These are phyloP conservation scores for Phylloscopus trochiloides DNA, from an alignment of 2,113 vertebrate genomes.

Conservation along the genomic window DNA sequence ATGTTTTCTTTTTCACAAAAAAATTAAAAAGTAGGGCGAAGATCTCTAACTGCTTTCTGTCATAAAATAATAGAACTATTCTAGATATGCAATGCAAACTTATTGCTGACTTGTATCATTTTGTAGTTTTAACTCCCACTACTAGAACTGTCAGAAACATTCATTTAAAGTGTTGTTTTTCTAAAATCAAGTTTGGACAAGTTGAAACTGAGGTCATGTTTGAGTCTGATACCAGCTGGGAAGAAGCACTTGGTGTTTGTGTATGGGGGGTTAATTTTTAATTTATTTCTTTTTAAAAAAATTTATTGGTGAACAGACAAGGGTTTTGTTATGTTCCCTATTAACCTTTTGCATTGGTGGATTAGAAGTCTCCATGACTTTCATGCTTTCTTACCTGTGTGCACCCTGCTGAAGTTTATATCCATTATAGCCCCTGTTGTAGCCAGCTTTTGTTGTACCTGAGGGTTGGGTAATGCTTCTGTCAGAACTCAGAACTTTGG, in stretches of 20 bases:
- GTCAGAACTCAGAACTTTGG: neutral
- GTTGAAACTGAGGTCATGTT: neutral
- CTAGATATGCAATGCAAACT: neutral
- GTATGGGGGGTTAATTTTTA: neutral
- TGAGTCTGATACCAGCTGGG: neutral
- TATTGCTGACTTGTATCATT: neutral
- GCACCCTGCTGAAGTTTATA: neutral
- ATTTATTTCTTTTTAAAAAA: accelerated
- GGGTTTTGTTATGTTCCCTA: accelerated
- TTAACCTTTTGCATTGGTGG: neutral
- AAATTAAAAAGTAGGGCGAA: neutral
- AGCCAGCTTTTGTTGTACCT: neutral
- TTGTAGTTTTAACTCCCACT: neutral
- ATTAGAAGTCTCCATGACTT: neutral
- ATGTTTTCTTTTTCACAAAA: neutral
- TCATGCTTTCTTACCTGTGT: neutral
- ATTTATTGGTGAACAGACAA: neutral
- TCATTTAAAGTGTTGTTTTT: neutral
- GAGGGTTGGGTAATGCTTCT: neutral
- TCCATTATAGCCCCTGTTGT: neutral
- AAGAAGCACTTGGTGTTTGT: neutral
- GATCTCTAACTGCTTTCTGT: neutral
- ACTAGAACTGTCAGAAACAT: neutral
- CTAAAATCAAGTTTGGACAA: neutral
- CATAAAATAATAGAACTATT: neutral